Base-by-base conservation (phyloP, 23 tunicate species). In the Trididemnum clinides region DNA sequence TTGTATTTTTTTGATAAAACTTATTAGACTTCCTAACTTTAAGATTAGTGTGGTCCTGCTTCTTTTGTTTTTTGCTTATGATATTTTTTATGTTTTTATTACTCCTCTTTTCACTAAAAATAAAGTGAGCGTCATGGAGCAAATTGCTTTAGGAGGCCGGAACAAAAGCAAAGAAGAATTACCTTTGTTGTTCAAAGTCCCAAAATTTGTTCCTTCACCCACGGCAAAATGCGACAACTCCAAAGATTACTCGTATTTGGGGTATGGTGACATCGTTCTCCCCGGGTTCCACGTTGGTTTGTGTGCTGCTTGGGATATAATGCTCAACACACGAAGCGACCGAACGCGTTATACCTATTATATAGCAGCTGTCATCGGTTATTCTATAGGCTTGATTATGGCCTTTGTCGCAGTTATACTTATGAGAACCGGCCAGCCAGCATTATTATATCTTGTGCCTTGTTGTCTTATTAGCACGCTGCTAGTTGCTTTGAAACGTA, bases 231-330 rank as follows among this genome's bases (percentile, higher is more conserved):
- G 98, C 59, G 65, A 50, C 0, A 54, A 71, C 20, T n/a, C n/a
- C n/a, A 20, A 54, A 44, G 66, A 83, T 31, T 84, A 86, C 33
- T 90, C 95, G 28, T 22, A 90, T 83, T 44, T 95, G 21, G 99
- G 99, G 0, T 95, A 57, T 87, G 99, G 99, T 21, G 99, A 95
- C 79, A 87, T 95, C 0, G 72, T 90, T 51, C 59, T 95, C 21
- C 99, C 99, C 1, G 99, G 99, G 1, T 71, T 95, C 20, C 99
- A 90, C 44, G 89, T 90, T 1, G 95, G 90, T 3, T 89, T 89
- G 81, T 94, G 98, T 82, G 90, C 98, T 0, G 77, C 57, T 33
- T 94, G 94, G 94, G 98, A 94, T 49, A 49, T 64, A 12, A 64
- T 38, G 36, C 64, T 76, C 0, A 85, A 87, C 37, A 5, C 4